Base-by-base conservation (phyloP, 2,888 invertebrate genomes). In the Caradrina clavipalpis region DNA sequence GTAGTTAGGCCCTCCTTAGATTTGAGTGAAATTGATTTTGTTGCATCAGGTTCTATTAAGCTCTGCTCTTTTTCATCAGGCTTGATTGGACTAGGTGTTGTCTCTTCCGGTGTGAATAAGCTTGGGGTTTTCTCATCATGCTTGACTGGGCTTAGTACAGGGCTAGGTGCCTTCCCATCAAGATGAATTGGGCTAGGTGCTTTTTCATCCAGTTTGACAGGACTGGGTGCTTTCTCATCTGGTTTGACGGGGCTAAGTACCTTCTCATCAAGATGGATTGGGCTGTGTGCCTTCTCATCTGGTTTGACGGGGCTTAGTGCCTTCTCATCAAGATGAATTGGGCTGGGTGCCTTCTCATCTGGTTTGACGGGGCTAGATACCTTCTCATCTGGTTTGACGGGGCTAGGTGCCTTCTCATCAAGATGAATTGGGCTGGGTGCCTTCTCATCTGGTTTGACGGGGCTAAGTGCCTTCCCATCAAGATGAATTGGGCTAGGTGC, bases 311-410 rank as follows among this genome's bases (percentile, higher is more conserved):
- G 21, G 5, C 21, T 53, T 2, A 19, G 59, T 1, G 50, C 60
- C 13, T 42, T 78, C 0, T 81, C 81, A 7, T 62, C 26, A 26
- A 26, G 49, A 13, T 11, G 2, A 4, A 42, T 53, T n/a, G 72
- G 69, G 51, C 73, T 76, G 10, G 74, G 69, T 2, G 26, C 66
- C 17, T 76, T 75, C 1, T 73, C 73, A 0, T 70, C 73, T n/a
- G 17, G n/a, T 3, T 31, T 19, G 15, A 45, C 5, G 51, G 35
- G 65, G 8, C 57, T 76, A 1, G 66, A 45, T 50, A 6, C 58
- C 11, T 57, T 68, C 6, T 75, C 59, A 21, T 26, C 61, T 10
- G 15, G 31, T 5, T 74, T 53, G 5, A 71, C 71, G 0, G 66
- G 56, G 3, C 17, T 39, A 19, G 19, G 39, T 42, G 11, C 55